phyloP scores from a whole-genome alignment of 1,140 invertebrate genomes.

The Macrosteles quadrilineatus region DNA sequence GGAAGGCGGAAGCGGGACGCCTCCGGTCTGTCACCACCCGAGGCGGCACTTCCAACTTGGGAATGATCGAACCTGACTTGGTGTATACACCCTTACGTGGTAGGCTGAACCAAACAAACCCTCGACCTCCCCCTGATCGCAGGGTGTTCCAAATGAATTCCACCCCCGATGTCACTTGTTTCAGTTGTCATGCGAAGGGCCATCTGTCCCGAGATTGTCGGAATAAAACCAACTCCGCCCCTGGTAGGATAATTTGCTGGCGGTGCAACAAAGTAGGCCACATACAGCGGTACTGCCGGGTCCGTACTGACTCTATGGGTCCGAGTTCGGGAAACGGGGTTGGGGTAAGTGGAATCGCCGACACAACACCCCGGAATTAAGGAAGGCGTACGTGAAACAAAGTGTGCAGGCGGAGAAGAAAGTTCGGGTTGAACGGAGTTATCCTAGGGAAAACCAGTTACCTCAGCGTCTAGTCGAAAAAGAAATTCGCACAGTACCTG shows the following conservation, averaged over 20 bases:
- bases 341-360: neutral
- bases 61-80: neutral
- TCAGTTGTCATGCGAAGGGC: neutral
- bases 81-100: no score
- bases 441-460: no score
- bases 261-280: neutral
- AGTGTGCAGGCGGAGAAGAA: no score
- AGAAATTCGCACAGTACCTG: neutral
- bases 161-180: neutral
- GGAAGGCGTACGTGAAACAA: neutral
- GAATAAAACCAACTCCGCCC: neutral
- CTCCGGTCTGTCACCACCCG: no score
- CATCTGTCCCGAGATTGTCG: neutral
- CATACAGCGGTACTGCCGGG: neutral
- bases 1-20: neutral
- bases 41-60: neutral
- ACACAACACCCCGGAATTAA: neutral
- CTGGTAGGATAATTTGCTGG: neutral
- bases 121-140: no score
- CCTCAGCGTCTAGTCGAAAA: neutral
- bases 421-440: no score
- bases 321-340: neutral
- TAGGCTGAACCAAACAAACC: no score
- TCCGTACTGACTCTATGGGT: neutral
- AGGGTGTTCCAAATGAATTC: no score